Conservation (phyloP, 2,888 invertebrate genomes). For the Oscheius sp. region DNA sequence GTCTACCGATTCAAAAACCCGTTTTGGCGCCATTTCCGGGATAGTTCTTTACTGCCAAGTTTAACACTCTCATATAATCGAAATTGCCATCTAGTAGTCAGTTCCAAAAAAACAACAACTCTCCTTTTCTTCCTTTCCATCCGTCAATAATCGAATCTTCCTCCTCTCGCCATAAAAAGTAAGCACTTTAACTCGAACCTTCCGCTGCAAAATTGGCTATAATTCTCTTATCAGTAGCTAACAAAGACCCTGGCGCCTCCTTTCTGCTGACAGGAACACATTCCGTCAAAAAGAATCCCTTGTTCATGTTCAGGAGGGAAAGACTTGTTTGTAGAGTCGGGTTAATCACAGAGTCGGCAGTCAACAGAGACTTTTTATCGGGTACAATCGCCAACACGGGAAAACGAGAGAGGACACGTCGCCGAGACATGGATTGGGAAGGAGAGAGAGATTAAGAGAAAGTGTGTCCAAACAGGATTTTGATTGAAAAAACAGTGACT, state of each 20-base stretch:
- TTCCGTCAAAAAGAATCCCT: neutral
- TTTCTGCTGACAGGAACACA: neutral
- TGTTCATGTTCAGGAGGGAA: neutral
- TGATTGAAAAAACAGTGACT: too few relatives aligned
- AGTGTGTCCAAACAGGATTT: too few relatives aligned
- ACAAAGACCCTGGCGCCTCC: neutral
- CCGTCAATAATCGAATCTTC: neutral
- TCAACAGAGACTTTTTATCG: slow-evolving; percentile 1
- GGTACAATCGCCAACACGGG: slow-evolving; percentile 3
- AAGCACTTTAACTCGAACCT: neutral
- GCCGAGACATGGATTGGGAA: neutral
- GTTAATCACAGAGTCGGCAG: slow-evolving; percentile 2
- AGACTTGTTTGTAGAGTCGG: slow-evolving; percentile 6
- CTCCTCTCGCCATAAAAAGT: neutral
- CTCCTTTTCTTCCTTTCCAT: neutral
- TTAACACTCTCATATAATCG: neutral
- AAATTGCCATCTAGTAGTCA: neutral
- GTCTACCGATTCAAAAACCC: neutral
- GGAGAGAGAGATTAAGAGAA: too few relatives aligned
- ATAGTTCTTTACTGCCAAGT: neutral
- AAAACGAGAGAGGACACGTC: neutral
- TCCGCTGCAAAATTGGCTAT: neutral
- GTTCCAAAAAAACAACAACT: neutral
- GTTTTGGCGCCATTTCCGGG: neutral
- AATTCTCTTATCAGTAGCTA: neutral